A percentile compares a stretch with the other conserved stretches of the same genome.
Conservation (phyloP, 2,888 invertebrate species). For the Oxytorus armatus region DNA sequence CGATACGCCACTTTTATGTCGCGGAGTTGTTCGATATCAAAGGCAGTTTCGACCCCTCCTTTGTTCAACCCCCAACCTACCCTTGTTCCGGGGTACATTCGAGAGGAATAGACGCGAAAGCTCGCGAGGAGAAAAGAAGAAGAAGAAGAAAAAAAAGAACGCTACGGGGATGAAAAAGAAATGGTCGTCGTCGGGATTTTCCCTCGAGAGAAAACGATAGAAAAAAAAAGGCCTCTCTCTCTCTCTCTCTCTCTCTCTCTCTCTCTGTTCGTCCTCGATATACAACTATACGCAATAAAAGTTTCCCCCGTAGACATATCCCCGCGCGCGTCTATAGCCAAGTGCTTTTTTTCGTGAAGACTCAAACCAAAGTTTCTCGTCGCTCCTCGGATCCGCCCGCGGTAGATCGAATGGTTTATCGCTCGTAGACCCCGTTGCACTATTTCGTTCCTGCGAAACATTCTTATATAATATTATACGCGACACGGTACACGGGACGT, state of each 20-base stretch:
- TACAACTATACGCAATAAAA: conserved; percentile 31
- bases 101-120: background rate
- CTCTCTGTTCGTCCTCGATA: conserved; percentile 32
- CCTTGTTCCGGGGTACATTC: background rate
- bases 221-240: conserved; percentile 19
- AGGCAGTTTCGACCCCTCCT: conserved; percentile 1
- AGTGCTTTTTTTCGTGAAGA: conserved; percentile 60
- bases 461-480: conserved; percentile 26
- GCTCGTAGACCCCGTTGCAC: conserved; percentile 37
- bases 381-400: conserved; percentile 42
- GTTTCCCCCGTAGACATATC: conserved; percentile 44
- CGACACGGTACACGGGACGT: background rate
- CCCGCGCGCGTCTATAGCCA: conserved; percentile 17
- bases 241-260: background rate
- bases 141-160: too few relatives aligned
- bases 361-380: conserved; percentile 53
- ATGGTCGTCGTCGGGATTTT: conserved; percentile 47
- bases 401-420: conserved; percentile 64
- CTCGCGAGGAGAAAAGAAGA: conserved; percentile 4
- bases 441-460: conserved; percentile 23
- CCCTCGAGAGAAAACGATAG: conserved; percentile 39
- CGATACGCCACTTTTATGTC: conserved; percentile 53
- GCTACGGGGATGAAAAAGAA: conserved; percentile 34
- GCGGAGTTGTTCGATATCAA: conserved; percentile 45
- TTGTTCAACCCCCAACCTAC: background rate